These are phyloP conservation scores for Sebastes itinus DNA, from an alignment of 2,797 vertebrate species.

Conservation along the genomic window DNA sequence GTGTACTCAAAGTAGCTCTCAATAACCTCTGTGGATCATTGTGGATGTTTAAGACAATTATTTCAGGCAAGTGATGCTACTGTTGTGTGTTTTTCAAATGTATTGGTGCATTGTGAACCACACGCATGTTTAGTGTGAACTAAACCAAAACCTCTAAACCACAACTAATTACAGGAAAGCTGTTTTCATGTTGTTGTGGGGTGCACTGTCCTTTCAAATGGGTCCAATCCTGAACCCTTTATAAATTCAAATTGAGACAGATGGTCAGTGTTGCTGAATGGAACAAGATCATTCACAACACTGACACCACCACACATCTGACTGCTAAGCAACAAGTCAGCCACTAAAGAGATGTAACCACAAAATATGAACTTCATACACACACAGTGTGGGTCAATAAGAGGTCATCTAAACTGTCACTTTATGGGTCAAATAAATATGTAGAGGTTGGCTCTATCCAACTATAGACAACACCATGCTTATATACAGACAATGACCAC, in stretches of 20 bases:
- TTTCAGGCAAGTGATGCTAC: neutral
- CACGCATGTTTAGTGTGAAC: neutral
- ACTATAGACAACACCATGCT: neutral
- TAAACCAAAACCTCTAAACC: neutral
- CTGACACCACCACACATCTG: no score
- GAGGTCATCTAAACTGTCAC: neutral
- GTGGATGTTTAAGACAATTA: neutral
- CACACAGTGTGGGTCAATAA: neutral
- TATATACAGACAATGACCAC: fast-evolving
- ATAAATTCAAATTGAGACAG: neutral
- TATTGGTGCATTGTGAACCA: neutral
- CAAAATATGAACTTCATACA: neutral
- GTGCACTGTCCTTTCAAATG: neutral
- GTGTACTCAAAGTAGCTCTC: neutral
- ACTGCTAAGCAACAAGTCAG: neutral
- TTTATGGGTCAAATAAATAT: neutral
- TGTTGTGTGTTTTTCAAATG: neutral
- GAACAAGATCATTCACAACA: neutral
- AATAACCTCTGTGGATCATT: neutral
- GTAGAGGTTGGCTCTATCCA: neutral
- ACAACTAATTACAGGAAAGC: neutral
- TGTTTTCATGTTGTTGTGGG: neutral
- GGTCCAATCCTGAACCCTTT: neutral
- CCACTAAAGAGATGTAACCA: no score
- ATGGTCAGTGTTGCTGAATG: neutral